phyloP scores from a whole-genome alignment of 2,888 invertebrate genomes.

The Thera britannica region DNA sequence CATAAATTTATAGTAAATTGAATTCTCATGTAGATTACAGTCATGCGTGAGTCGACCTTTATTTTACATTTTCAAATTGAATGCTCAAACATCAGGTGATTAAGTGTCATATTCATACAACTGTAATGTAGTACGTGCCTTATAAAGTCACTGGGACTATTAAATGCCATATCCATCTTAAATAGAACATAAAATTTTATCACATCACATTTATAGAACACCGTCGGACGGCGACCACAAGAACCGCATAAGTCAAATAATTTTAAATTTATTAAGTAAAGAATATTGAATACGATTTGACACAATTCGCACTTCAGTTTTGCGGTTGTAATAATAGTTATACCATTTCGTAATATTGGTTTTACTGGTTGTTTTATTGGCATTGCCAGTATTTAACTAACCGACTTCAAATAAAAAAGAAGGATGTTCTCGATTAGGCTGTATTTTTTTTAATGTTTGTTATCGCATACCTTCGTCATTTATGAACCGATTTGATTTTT shows the following conservation, averaged over 20 bases:
- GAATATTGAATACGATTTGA: constrained; percentile 32
- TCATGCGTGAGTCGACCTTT: neutral
- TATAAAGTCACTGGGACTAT: constrained; percentile 26
- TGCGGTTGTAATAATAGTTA: constrained; percentile 25
- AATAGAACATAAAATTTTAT: constrained; percentile 40
- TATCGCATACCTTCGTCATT: neutral
- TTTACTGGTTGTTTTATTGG: constrained; percentile 6
- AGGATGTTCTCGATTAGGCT: no score
- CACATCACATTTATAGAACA: constrained; percentile 33
- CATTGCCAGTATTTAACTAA: neutral
- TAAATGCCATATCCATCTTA: constrained; percentile 35
- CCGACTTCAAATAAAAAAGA: neutral
- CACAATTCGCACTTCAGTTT: constrained; percentile 31
- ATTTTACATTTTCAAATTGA: constrained; percentile 1
- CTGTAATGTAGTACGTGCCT: constrained; percentile 13
- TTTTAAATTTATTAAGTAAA: constrained; percentile 40
- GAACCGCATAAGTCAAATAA: constrained; percentile 41
- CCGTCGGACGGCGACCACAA: constrained; percentile 28
- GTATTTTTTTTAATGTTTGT: no score
- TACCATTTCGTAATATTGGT: constrained; percentile 3
- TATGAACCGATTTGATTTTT: no score
- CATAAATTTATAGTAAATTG: constrained; percentile 17
- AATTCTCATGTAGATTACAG: neutral
- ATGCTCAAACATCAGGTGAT: constrained; percentile 16
- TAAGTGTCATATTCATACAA: constrained; percentile 11